These are phyloP conservation scores for Drosophila hamatofila DNA, from an alignment of 2,888 invertebrate genomes.

Conservation along the genomic window DNA sequence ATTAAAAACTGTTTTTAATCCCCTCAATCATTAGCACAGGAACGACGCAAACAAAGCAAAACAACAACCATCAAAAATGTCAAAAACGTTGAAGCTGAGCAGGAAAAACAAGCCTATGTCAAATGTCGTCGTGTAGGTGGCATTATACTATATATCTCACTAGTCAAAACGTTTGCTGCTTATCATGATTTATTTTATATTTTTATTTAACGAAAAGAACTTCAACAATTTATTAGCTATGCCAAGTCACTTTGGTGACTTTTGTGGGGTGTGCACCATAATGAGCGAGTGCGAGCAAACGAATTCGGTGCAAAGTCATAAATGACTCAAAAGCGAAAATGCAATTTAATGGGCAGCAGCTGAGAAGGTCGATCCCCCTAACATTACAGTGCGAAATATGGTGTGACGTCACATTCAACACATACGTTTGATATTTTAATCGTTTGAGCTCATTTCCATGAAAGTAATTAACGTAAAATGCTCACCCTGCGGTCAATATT, in stretches of 20 bases:
- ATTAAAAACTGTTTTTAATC: conserved; percentile 67
- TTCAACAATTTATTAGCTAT: neutral
- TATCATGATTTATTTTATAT: neutral
- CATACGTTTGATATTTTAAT: neutral
- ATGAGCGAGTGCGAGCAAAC: neutral
- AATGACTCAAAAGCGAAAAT: conserved; percentile 11
- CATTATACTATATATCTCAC: neutral
- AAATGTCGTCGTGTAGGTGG: neutral
- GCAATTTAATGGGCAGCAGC: conserved; percentile 1
- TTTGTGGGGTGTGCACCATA: conserved; percentile 35
- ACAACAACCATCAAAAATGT: conserved; percentile 33
- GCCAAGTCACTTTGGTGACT: neutral
- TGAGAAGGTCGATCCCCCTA: neutral
- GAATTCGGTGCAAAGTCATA: neutral
- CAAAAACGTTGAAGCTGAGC: conserved; percentile 1
- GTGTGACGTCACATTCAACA: conserved; percentile 5
- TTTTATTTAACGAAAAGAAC: neutral
- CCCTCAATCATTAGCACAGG: conserved; percentile 49
- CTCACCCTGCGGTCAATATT: neutral
- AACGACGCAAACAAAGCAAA: conserved; percentile 16
- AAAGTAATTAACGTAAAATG: conserved; percentile 1
- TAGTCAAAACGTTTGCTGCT: neutral
- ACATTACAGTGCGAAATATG: neutral
- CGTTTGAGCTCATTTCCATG: neutral
- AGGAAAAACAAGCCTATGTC: neutral